Evolutionary conservation across 2,797 vertebrate species (phyloP).

Genomic region (Pangasius sanitwongsei): DNA sequence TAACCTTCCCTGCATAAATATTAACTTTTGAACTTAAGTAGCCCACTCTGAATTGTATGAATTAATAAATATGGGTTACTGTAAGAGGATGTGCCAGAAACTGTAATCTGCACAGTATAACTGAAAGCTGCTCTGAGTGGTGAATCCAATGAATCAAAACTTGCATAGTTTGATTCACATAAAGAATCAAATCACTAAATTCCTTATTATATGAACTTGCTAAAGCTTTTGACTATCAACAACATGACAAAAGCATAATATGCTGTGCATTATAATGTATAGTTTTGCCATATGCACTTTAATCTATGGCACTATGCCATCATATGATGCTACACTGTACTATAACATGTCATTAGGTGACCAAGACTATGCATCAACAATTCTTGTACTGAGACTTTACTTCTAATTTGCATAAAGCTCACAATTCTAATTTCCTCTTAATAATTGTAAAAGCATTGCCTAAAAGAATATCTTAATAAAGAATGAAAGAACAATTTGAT

Average conservation of each 20-base stretch:
- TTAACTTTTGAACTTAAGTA: neutral
- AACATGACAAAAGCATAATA: neutral
- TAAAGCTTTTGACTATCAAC: neutral
- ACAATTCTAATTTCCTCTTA: neutral
- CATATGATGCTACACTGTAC: neutral
- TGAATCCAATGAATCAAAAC: neutral
- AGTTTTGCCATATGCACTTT: neutral
- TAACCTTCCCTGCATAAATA: neutral
- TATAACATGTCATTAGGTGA: neutral
- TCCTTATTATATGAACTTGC: neutral
- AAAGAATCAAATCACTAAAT: neutral
- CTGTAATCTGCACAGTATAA: neutral
- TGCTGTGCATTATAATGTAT: neutral
- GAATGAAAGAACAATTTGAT: slow-evolving; percentile 17
- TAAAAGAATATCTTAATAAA: slow-evolving; percentile 3
- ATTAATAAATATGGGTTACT: neutral
- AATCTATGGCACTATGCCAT: neutral
- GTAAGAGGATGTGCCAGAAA: neutral
- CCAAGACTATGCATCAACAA: neutral
- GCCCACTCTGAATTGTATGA: neutral
- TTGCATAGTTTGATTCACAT: neutral
- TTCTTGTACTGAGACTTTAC: neutral
- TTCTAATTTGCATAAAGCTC: neutral
- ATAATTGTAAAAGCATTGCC: neutral
- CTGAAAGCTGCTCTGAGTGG: no score